Evolutionary conservation across 2,797 vertebrate species (phyloP), one percentile per base, ranked within the genome.

Genomic region (Helarctos malayanus): DNA sequence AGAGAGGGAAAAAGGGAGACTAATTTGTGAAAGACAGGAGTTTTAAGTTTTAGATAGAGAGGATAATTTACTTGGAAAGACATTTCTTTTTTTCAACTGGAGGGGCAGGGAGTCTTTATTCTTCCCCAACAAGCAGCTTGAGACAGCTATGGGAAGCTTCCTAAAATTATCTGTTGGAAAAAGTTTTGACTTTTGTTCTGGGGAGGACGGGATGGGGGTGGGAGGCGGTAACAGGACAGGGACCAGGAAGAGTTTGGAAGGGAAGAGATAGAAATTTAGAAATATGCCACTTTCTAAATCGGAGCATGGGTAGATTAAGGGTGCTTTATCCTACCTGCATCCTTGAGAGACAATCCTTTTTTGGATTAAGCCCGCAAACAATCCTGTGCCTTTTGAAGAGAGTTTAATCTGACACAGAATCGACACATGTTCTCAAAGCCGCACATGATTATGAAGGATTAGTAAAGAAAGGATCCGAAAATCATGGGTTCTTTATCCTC

Each of bases 121-220:
- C 12, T 91, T 91, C 85, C 6, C 45, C 45, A n/a, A 13, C 80
- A 96, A 59, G 19, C 25, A 61, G 7, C 23, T 41, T 89, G 29
- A 79, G 65, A 89, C 25, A 80, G 21, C 75, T 41, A 0, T 59
- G 52, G 52, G 23, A 45, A 68, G 41, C 23, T 38, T 65, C 65
- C 14, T 86, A 54, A 91, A 85, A 89, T 93, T 89, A 57, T 54
- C 65, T 89, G 3, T 75, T 86, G 56, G 56, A 54, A 93, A 5
- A 57, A 85, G 12, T 29, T 75, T 75, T 45, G 35, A 65, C 83
- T 94, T 79, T 89, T 63, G 54, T 73, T 80, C 38, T 63, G 41
- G 21, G 3, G 15, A 75, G 4, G 35, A 2, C 8, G 27, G 45
- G 14, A 5, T n/a, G 61, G 6, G 15, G 61, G 14, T 65, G 15